Conservation (phyloP, 1,140 invertebrate genomes). For the Drosophila orosa region DNA sequence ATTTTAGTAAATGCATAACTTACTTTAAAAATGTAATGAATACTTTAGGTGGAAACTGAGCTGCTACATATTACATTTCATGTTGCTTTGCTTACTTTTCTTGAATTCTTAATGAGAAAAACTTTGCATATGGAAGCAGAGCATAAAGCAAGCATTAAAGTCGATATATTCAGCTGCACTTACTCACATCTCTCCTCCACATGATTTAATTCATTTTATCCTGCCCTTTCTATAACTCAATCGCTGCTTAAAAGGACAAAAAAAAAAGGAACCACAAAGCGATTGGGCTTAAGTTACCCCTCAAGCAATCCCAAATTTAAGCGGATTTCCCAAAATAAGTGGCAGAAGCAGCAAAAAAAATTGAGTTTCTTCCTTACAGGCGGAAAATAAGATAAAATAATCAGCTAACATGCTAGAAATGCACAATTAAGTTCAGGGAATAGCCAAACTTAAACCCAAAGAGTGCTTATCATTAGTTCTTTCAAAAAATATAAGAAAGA, state of each 20-base stretch:
- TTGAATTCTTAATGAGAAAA: conserved; percentile 14
- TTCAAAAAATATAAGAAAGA: conserved; percentile 1
- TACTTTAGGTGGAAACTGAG: conserved; percentile 3
- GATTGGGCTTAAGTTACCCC: conserved; percentile 13
- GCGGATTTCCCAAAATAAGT: conserved; percentile 20
- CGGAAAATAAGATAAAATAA: conserved; percentile 7
- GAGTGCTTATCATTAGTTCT: not conserved
- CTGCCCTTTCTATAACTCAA: not conserved
- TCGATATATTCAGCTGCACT: not conserved
- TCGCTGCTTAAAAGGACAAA: not conserved
- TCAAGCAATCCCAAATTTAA: not conserved
- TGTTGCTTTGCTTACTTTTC: conserved; percentile 8
- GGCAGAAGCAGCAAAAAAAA: not conserved
- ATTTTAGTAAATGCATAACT: not conserved
- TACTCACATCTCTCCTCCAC: conserved; percentile 5
- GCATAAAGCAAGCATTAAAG: conserved; percentile 6
- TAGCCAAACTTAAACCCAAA: not conserved
- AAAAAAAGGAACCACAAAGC: conserved; percentile 6
- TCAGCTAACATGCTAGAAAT: not conserved
- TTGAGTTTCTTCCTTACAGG: not conserved
- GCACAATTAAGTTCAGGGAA: not conserved
- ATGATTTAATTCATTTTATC: conserved; percentile 2
- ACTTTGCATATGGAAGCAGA: not conserved
- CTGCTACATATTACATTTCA: conserved; percentile 10
- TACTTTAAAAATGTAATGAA: not conserved